Percentiles rank a stretch among this genome's conserved stretches.
These are phyloP conservation scores for Escarpia spicata DNA, from an alignment of 2,888 invertebrate genomes.

Conservation along the genomic window DNA sequence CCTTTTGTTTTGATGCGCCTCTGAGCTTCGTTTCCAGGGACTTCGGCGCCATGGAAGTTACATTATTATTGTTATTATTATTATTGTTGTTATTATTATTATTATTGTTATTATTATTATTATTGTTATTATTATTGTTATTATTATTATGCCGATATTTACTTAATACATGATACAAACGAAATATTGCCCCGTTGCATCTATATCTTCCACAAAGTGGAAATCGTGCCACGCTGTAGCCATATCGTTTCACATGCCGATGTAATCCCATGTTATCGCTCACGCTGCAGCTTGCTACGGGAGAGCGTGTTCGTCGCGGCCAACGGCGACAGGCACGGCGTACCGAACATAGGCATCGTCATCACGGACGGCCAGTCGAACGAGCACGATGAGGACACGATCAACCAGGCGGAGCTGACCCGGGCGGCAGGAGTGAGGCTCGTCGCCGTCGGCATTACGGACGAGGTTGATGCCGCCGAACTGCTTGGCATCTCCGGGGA, in stretches of 20 bases:
- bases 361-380: conserved; percentile 25
- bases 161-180: no score
- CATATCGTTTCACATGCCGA: background rate
- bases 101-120: no score
- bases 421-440: conserved; percentile 22
- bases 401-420: conserved; percentile 21
- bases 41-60: no score
- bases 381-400: background rate
- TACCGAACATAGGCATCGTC: conserved; percentile 19
- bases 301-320: background rate
- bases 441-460: conserved; percentile 19
- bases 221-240: background rate
- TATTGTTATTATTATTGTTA: no score
- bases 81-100: no score
- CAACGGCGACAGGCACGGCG: conserved; percentile 17
- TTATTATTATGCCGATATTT: no score
- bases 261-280: background rate
- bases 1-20: no score
- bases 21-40: no score
- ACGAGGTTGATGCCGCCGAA: background rate
- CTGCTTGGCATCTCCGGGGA: conserved; percentile 20
- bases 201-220: no score
- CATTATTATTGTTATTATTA: no score
- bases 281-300: conserved; percentile 13
- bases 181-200: no score